These are phyloP conservation scores for Toxotes chatareus DNA, from an alignment of 2,113 vertebrate genomes.

Conservation along the genomic window DNA sequence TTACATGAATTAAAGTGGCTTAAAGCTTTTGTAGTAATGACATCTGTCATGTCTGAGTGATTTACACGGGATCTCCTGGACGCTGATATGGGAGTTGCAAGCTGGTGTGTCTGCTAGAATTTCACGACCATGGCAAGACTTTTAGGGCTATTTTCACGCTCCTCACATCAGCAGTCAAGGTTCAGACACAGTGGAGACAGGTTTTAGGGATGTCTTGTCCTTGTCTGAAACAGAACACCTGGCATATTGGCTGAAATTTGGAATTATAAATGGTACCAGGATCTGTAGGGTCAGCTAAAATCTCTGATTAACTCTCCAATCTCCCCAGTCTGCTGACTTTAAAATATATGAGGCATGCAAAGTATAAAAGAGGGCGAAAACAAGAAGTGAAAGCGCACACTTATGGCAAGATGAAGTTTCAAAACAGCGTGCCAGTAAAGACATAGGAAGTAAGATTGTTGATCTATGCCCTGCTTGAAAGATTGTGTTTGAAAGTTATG, in stretches of 20 bases:
- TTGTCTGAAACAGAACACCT: not conserved
- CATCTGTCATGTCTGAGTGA: slow-evolving; percentile 29
- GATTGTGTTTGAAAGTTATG: not conserved
- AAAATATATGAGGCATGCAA: slow-evolving; percentile 22
- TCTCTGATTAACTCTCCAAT: not conserved
- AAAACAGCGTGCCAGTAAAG: slow-evolving; percentile 64
- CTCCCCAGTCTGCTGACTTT: slow-evolving; percentile 14
- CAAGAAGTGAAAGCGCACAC: slow-evolving; percentile 74
- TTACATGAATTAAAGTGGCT: slow-evolving; percentile 56
- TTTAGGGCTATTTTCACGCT: no score
- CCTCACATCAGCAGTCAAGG: not conserved
- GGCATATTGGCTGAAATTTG: not conserved
- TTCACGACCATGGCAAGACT: not conserved
- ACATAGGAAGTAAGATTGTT: slow-evolving; percentile 65
- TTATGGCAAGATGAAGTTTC: slow-evolving; percentile 53
- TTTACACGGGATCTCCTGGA: slow-evolving; percentile 27
- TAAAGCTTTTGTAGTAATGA: slow-evolving; percentile 36
- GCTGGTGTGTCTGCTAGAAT: not conserved
- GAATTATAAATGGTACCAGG: not conserved
- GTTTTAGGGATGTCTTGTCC: not conserved
- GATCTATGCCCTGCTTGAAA: slow-evolving; percentile 9
- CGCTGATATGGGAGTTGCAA: not conserved
- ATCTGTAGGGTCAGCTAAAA: not conserved
- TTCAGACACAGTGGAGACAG: not conserved
- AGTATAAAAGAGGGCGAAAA: slow-evolving; percentile 36